Base-by-base conservation (phyloP, 2,797 vertebrate genomes). In the Pangasius mekongensis region DNA sequence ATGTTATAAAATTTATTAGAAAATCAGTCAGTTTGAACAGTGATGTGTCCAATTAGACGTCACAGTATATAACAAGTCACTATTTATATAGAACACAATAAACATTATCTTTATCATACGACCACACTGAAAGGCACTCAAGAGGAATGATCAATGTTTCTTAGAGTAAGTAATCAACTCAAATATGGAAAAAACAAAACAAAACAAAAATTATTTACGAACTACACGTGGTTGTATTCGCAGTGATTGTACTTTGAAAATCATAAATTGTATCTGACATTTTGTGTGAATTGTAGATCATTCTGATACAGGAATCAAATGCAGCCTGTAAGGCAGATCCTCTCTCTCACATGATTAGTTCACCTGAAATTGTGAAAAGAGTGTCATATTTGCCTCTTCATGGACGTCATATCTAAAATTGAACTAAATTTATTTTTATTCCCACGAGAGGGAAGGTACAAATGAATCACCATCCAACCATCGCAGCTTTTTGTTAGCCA, bases 61-160 rank as follows among this genome's bases (percentile, higher is more conserved):
- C 86, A 87, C 90, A 91, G 87, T 80, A 90, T 87, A 86, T 84
- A 88, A 74, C 64, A 77, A 87, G 67, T 71, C 60, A 76, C 43
- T 71, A 56, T 67, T 83, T 83, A 77, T 83, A 33, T 47, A 52
- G 43, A 60, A n/a, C n/a, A 58, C 73, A 83, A 69, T 71, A 82
- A 52, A 81, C 14, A 85, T 9, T 80, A 52, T 62, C 58, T 82
- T 62, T 62, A 83, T 84, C 52, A 77, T 64, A 10, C 9, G 10
- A 66, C 84, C 88, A 93, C 69, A 91, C 87, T 91, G 90, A 91
- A 96, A 96, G 95, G 96, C 96, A 96, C 96, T 96, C 94, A 95
- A 95, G 95, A 96, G 96, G 95, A 97, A 96, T 95, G 94, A 95
- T 92, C 88, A 89, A 89, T 91, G 90, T 92, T 88, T 86, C 64